Base-by-base conservation (phyloP, 2,113 vertebrate species). In the Pseudois nayaur region DNA sequence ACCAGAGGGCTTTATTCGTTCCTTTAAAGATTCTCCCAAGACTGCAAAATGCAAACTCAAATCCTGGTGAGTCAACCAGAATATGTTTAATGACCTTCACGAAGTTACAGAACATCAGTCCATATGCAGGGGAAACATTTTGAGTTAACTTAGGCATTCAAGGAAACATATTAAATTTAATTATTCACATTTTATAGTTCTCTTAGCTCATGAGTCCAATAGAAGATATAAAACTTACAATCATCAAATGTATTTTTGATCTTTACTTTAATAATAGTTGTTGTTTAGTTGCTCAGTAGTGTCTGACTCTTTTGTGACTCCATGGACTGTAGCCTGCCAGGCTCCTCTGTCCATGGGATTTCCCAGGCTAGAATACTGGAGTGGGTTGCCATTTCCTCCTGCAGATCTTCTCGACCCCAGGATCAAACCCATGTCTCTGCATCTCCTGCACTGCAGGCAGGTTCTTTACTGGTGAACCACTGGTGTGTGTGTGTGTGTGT, bases 61-160 rank as follows among this genome's bases (percentile, higher is more conserved):
- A 83, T 83, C n/a, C 43, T 31, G 12, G 76, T 71, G 62, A 90
- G 54, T 60, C 64, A 95, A 90, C 59, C 54, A 96, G 93, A 94
- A 88, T 79, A 88, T 15, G 27, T 88, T 89, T 95, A 86, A 60
- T 92, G 12, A 95, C 21, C 27, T 76, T 98, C 52, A 71, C 64
- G 54, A 96, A 92, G 87, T 95, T 52, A 79, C 1, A 14, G 33
- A 91, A 60, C 40, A 71, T 96, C 14, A 92, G 40, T 91, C 57
- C 50, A 33, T 60, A 91, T 59, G 64, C 81, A 81, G 57, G 74
- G 91, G 95, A 94, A 94, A 87, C 54, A 90, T 93, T 97, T 43
- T 84, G 55, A 91, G 36, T 95, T 96, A 91, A 93, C 93, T 85
- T 86, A 93, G 76, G 50, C 31, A 71, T 74, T 90, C 52, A 92